These are phyloP conservation scores for Coendou prehensilis DNA, from an alignment of 2,797 vertebrate species.

Conservation along the genomic window DNA sequence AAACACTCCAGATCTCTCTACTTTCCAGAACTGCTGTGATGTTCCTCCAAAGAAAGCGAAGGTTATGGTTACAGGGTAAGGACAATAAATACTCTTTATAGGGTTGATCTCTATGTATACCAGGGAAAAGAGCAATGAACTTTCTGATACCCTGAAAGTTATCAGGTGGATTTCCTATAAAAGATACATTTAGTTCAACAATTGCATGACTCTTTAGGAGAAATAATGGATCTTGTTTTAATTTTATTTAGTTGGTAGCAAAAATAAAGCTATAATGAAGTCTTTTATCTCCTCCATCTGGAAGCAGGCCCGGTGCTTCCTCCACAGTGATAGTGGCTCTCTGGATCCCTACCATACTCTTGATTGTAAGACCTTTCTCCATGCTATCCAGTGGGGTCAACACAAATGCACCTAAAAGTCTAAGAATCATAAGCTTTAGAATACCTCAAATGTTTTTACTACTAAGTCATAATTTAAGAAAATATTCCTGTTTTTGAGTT, in stretches of 20 bases:
- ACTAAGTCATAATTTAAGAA: slow-evolving; percentile 30
- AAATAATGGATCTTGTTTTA: slow-evolving; percentile 27
- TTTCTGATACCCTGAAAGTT: background rate
- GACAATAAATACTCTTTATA: background rate
- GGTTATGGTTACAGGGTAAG: background rate
- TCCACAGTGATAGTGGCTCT: background rate
- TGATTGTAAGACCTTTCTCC: background rate
- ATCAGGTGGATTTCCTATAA: slow-evolving; percentile 4
- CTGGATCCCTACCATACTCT: background rate
- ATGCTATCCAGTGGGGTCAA: background rate
- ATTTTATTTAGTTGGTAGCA: slow-evolving; percentile 39
- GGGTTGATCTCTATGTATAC: background rate
- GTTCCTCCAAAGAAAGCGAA: slow-evolving; percentile 32
- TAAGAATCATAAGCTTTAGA: background rate
- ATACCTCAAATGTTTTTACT: slow-evolving; percentile 17
- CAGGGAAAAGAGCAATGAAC: background rate
- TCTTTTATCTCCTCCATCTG: background rate
- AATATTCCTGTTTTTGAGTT: slow-evolving; percentile 4
- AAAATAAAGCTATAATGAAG: background rate
- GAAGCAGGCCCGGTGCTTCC: background rate
- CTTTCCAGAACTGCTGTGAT: background rate
- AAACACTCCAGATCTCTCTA: slow-evolving; percentile 61
- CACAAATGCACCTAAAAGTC: background rate
- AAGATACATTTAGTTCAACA: background rate
- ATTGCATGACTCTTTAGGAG: background rate